A percentile compares a stretch with the other conserved stretches of the same genome.
phyloP scores from a whole-genome alignment of 2,797 vertebrate species.

The Hybognathus amarus region DNA sequence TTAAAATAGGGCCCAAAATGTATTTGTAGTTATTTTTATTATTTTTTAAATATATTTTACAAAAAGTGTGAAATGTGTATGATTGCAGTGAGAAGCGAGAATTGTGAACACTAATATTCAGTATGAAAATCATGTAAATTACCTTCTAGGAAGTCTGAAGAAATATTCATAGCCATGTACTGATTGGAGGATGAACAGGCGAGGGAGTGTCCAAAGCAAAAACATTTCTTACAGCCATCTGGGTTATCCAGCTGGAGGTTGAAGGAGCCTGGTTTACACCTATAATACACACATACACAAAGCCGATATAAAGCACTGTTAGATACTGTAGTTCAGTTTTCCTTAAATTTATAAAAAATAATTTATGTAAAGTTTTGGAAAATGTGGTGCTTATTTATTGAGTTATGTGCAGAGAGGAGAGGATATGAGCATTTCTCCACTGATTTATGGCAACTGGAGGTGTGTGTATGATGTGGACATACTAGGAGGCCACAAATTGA shows the following conservation, averaged over 20 bases:
- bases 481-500: not conserved
- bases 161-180: constrained; percentile 73
- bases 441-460: not conserved
- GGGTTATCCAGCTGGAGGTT: constrained; percentile 82
- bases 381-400: not conserved
- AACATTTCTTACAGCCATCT: constrained; percentile 85
- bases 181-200: constrained; percentile 77
- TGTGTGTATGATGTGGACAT: not conserved
- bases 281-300: constrained; percentile 62
- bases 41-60: no score
- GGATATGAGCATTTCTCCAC: not conserved
- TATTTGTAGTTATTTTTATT: no score
- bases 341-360: not conserved
- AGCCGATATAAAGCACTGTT: not conserved
- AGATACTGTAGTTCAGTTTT: not conserved
- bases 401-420: not conserved
- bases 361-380: not conserved
- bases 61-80: not conserved
- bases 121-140: constrained; percentile 43
- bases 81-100: not conserved
- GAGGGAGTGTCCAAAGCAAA: constrained; percentile 90
- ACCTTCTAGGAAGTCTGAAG: constrained; percentile 85
- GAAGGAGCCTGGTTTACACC: constrained; percentile 89
- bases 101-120: not conserved
- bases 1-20: no score